A percentile compares a stretch with the other conserved stretches of the same genome.
Evolutionary conservation across 2,888 invertebrate genomes (phyloP).

Genomic region (Tholera decimalis): DNA sequence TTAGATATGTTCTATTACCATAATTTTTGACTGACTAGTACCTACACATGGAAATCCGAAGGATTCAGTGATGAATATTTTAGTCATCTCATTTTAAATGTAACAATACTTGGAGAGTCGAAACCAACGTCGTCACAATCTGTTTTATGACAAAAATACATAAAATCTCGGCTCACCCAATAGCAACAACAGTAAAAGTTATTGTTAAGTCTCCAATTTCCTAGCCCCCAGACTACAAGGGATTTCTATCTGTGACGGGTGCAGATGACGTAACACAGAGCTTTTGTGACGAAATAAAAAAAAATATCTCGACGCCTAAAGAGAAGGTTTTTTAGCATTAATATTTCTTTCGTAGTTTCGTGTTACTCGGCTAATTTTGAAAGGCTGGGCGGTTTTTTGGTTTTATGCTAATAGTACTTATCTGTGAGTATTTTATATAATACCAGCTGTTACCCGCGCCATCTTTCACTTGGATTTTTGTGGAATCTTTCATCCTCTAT

Average conservation of each 20-base stretch:
- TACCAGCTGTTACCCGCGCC: no score
- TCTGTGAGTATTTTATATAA: not conserved
- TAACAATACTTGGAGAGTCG: no score
- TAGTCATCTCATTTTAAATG: no score
- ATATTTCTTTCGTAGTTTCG: slow-evolving; percentile 22
- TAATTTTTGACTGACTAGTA: no score
- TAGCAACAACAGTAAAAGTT: not conserved
- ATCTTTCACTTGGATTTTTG: no score
- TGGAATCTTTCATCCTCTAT: no score
- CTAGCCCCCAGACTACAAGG: slow-evolving; percentile 46
- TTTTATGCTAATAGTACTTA: not conserved
- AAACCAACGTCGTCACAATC: no score
- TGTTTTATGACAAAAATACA: not conserved
- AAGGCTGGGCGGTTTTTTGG: not conserved
- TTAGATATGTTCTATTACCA: no score
- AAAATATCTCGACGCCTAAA: slow-evolving; percentile 49
- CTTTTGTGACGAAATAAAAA: slow-evolving; percentile 63
- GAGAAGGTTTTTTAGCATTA: slow-evolving; percentile 29
- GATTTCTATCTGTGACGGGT: slow-evolving; percentile 52
- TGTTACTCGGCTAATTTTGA: slow-evolving; percentile 29
- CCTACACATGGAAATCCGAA: no score
- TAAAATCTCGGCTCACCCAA: not conserved
- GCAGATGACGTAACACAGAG: slow-evolving; percentile 61
- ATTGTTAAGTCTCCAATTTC: slow-evolving; percentile 34
- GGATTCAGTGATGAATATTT: no score